These are phyloP conservation scores for Ceriagrion tenellum DNA, from an alignment of 2,888 invertebrate species.

Conservation along the genomic window DNA sequence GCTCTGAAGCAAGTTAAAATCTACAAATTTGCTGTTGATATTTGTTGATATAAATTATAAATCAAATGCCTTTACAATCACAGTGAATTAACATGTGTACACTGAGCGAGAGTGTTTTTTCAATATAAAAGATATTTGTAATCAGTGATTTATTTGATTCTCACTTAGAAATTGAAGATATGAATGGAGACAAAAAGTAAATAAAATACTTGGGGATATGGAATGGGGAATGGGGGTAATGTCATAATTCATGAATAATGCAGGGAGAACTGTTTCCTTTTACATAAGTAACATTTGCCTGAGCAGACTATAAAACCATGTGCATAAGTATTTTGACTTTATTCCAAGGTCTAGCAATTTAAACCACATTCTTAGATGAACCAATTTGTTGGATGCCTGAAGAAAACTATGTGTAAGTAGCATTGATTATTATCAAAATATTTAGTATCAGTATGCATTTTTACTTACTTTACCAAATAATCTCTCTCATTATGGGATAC, in stretches of 20 bases:
- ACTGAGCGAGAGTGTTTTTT: too few species aligned
- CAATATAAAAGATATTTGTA: too few species aligned
- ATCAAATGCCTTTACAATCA: too few species aligned
- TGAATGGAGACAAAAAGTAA: background rate
- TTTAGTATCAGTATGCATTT: background rate
- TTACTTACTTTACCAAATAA: background rate
- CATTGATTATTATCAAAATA: background rate
- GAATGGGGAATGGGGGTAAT: background rate
- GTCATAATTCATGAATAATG: background rate
- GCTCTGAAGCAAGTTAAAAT: too few species aligned
- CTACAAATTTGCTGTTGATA: too few species aligned
- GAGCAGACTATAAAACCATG: background rate
- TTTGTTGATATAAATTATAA: too few species aligned
- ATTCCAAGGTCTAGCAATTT: background rate
- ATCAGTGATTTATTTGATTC: background rate
- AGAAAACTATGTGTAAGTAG: background rate
- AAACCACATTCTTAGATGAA: background rate
- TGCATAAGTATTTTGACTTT: background rate
- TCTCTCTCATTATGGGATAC: background rate
- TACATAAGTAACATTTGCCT: background rate
- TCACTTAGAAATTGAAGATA: background rate
- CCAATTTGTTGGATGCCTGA: background rate
- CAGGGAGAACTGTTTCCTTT: background rate
- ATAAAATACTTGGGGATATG: background rate
- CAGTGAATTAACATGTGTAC: too few species aligned